These are phyloP conservation scores for Acomys russatus DNA, from an alignment of 2,797 vertebrate species.

Conservation along the genomic window DNA sequence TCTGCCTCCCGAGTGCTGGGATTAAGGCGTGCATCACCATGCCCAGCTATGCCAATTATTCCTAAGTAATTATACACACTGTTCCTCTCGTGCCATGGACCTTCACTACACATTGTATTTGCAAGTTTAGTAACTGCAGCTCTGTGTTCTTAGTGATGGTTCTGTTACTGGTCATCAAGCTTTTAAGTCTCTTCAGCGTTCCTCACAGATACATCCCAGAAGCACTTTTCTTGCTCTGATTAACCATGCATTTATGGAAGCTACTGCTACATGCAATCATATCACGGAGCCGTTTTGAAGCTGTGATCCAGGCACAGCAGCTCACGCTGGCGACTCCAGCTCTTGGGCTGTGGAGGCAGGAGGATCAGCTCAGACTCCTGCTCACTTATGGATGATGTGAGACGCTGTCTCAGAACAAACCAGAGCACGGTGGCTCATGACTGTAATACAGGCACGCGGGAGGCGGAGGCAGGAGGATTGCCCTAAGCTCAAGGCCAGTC, in stretches of 20 bases:
- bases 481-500: neutral
- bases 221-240: neutral
- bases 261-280: neutral
- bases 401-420: neutral
- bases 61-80: neutral
- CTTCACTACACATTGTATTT: too few species aligned
- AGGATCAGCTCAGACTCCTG: neutral
- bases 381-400: neutral
- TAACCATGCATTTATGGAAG: fast-evolving
- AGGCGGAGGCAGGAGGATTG: neutral
- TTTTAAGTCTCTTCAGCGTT: neutral
- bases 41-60: neutral
- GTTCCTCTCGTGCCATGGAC: neutral
- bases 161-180: neutral
- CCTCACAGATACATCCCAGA: neutral
- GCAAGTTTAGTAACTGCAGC: neutral
- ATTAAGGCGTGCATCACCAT: too few species aligned
- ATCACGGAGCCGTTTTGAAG: neutral
- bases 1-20: too few species aligned
- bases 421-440: neutral
- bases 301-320: neutral
- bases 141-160: neutral
- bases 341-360: neutral
- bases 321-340: neutral
- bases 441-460: neutral